phyloP scores from a whole-genome alignment of 2,113 vertebrate genomes.

The Silurus asotus region DNA sequence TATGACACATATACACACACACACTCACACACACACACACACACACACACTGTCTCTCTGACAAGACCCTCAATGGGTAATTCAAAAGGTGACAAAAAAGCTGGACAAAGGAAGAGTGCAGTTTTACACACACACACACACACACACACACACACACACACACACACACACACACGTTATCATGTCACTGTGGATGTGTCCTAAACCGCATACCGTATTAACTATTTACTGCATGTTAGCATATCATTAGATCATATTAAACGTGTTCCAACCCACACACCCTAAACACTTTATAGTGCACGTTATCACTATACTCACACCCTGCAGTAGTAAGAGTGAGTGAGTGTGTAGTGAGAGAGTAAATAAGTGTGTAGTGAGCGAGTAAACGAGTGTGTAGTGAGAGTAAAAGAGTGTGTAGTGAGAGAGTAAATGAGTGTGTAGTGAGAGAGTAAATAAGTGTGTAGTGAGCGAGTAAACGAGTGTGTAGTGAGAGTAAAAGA shows the following conservation, averaged over 20 bases:
- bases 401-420: too few species aligned
- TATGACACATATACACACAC: slow-evolving; percentile 70
- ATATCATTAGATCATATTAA: background rate
- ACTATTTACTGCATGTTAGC: too few species aligned
- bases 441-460: too few species aligned
- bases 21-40: background rate
- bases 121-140: background rate
- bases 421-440: too few species aligned
- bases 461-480: too few species aligned
- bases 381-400: too few species aligned
- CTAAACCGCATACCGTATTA: too few species aligned
- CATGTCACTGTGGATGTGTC: background rate
- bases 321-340: too few species aligned
- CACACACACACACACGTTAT: background rate
- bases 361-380: too few species aligned
- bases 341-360: too few species aligned
- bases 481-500: too few species aligned
- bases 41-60: slow-evolving; percentile 53
- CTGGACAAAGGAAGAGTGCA: background rate
- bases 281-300: background rate
- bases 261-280: background rate
- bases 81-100: slow-evolving; percentile 3
- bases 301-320: background rate
- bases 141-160: background rate
- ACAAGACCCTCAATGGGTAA: slow-evolving; percentile 68